Evolutionary conservation across 2,888 invertebrate genomes (phyloP).

Genomic region (Craniophora ligustri): DNA sequence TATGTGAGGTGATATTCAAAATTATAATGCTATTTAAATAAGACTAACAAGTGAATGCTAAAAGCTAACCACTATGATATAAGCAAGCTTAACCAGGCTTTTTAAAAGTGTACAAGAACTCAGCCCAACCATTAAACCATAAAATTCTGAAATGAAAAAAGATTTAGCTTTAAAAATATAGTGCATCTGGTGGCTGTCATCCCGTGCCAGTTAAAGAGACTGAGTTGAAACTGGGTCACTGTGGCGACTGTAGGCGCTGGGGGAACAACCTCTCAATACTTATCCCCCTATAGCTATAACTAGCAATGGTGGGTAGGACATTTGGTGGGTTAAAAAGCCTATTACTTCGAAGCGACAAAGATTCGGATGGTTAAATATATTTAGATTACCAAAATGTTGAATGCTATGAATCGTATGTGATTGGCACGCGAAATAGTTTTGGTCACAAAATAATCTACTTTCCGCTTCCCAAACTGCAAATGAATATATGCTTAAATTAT

Average conservation of each 20-base stretch:
- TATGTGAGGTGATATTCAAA: not conserved
- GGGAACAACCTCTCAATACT: conserved; percentile 46
- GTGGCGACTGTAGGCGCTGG: conserved; percentile 43
- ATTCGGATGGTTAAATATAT: too few species aligned
- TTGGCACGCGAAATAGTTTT: too few species aligned
- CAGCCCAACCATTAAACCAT: not conserved
- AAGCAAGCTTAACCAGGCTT: not conserved
- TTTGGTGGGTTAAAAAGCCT: conserved; percentile 36
- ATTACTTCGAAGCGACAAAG: too few species aligned
- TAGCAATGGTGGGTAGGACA: conserved; percentile 32
- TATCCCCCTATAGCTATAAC: conserved; percentile 25
- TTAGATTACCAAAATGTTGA: too few species aligned
- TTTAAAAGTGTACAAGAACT: not conserved
- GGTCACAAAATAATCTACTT: not conserved
- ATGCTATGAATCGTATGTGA: too few species aligned
- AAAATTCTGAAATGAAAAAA: conserved; percentile 5
- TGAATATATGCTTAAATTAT: conserved; percentile 2
- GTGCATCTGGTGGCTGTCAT: conserved; percentile 49
- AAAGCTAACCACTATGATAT: not conserved
- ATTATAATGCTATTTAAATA: not conserved
- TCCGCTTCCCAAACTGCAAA: not conserved
- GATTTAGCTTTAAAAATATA: conserved; percentile 15
- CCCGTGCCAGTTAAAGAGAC: conserved; percentile 41
- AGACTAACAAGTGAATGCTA: not conserved
- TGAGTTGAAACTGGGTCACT: conserved; percentile 39